Percentiles rank a stretch among this genome's conserved stretches.
These are phyloP conservation scores for Chionomys nivalis DNA, from an alignment of 2,113 vertebrate species.

Conservation along the genomic window DNA sequence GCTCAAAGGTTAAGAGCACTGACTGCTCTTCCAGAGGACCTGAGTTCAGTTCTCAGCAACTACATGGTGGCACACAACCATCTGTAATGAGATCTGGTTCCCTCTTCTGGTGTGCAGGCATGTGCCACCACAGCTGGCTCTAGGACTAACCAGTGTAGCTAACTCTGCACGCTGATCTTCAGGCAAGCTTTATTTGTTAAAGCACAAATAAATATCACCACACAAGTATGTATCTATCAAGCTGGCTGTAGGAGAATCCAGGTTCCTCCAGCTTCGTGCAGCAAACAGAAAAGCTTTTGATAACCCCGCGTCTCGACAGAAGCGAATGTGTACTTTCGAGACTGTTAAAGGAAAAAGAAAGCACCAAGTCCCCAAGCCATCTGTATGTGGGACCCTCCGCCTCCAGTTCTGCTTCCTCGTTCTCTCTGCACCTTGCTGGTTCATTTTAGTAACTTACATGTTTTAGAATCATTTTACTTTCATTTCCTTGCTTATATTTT, in stretches of 20 bases:
- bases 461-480: not conserved
- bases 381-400: not conserved
- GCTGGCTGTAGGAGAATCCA: not conserved
- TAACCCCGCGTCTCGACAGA: not conserved
- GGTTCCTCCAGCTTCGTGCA: not conserved
- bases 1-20: too few relatives aligned
- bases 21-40: too few relatives aligned
- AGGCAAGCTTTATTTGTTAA: too few relatives aligned
- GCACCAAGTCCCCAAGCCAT: not conserved
- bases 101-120: too few relatives aligned
- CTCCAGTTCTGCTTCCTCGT: not conserved
- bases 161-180: too few relatives aligned
- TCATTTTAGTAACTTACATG: not conserved
- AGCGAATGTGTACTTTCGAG: slow-evolving; percentile 4
- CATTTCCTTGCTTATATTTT: not conserved
- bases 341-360: slow-evolving; percentile 4
- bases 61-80: too few relatives aligned
- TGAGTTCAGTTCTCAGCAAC: too few relatives aligned
- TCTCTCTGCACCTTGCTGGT: not conserved
- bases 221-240: not conserved
- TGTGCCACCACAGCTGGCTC: too few relatives aligned
- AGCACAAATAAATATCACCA: too few relatives aligned
- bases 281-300: not conserved
- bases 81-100: too few relatives aligned
- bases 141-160: too few relatives aligned